phyloP scores from a whole-genome alignment of 1,140 invertebrate genomes.

The Drosophila fuyamai region DNA sequence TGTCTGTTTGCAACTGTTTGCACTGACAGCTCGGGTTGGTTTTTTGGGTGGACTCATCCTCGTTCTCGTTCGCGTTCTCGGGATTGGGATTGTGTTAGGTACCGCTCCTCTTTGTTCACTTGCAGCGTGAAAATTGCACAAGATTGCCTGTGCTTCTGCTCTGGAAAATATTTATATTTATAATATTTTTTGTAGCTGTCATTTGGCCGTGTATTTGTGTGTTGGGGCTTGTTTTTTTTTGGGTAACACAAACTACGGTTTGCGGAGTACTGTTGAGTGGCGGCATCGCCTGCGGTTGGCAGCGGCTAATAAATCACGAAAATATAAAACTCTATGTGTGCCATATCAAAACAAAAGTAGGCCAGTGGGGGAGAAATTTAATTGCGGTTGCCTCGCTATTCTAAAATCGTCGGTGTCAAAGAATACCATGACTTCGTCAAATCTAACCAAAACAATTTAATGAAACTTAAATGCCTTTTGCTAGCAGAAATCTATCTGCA shows the following conservation, averaged over 20 bases:
- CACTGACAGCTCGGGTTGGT: conserved; percentile 61
- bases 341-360: conserved; percentile 18
- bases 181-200: conserved; percentile 72
- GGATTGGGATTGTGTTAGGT: conserved; percentile 19
- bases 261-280: conserved; percentile 63
- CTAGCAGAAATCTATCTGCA: too few relatives aligned
- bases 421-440: too few relatives aligned
- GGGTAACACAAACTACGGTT: conserved; percentile 63
- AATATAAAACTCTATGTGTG: conserved; percentile 21
- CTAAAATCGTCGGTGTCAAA: background rate
- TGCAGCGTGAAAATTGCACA: conserved; percentile 76
- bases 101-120: conserved; percentile 7
- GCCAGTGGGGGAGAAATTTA: conserved; percentile 7
- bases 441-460: too few relatives aligned
- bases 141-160: conserved; percentile 73
- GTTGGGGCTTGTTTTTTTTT: conserved; percentile 29
- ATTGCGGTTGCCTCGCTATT: background rate
- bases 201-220: conserved; percentile 44
- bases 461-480: background rate
- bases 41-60: background rate
- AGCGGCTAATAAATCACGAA: conserved; percentile 68
- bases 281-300: conserved; percentile 59
- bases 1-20: conserved; percentile 80
- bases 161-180: conserved; percentile 71
- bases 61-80: too few relatives aligned